Percentiles rank a stretch among this genome's conserved stretches.
phyloP scores from a whole-genome alignment of 2,797 vertebrate genomes.

The Onychomys torridus region DNA sequence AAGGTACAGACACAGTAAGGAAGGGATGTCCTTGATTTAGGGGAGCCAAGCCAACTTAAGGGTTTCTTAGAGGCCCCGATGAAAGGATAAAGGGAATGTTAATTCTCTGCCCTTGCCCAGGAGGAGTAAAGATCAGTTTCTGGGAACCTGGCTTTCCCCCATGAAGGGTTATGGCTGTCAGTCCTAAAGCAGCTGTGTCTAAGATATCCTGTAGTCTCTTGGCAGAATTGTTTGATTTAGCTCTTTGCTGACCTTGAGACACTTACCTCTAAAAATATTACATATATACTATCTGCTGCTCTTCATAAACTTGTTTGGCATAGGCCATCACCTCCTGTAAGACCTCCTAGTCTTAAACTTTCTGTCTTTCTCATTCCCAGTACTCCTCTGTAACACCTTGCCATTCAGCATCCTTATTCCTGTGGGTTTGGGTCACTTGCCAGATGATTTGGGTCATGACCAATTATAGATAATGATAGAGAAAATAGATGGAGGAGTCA shows the following conservation, averaged over 20 bases:
- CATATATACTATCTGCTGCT: neutral
- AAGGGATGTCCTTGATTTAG: neutral
- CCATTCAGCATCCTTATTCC: neutral
- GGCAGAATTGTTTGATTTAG: neutral
- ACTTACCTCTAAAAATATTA: neutral
- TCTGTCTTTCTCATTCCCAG: neutral
- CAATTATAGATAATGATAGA: neutral
- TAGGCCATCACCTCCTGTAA: neutral
- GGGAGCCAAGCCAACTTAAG: neutral
- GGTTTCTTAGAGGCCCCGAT: neutral
- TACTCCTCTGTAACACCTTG: neutral
- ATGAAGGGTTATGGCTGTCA: neutral
- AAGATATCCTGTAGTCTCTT: neutral
- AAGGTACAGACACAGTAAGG: neutral
- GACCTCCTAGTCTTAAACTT: neutral
- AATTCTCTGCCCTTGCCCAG: neutral
- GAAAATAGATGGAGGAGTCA: neutral
- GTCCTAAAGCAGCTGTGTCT: neutral
- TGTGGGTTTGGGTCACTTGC: neutral
- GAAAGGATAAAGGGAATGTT: neutral
- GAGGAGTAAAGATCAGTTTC: too few relatives aligned
- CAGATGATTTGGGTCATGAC: neutral
- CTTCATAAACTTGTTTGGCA: neutral
- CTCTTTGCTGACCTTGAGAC: neutral
- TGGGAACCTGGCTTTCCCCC: neutral